Base-by-base conservation (phyloP, 2,888 invertebrate genomes). In the Eledone cirrhosa region DNA sequence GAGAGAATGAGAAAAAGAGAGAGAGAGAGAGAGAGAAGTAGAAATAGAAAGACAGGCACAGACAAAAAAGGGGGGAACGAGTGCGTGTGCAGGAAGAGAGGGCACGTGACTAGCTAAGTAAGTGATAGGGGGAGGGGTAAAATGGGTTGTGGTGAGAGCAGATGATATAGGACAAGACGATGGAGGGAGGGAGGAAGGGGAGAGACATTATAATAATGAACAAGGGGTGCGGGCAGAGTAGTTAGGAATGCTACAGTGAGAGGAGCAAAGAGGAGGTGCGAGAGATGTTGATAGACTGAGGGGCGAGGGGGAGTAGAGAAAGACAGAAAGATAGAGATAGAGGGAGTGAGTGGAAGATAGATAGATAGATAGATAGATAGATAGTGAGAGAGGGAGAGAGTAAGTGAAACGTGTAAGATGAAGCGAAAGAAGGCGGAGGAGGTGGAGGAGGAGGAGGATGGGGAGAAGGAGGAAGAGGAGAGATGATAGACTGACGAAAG, bases 261-360 rank as follows among this genome's bases (percentile, higher is more conserved):
- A 24, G 29, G 14, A 65, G 16, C 2, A 24, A 2, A 24, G 3
- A 24, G 24, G 19, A 19, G 29, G 1, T 3, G 1, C 1, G 1
- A 29, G 19, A 16, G 0, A 2, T 14, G 2, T 27, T 11, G 16
- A 65, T 13, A 24, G 0, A 1, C 1, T 8, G 65, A 59, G 41
- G 65, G 69, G 77, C 78, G 77, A 81, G 75, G 77, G 74, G 74
- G 78, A 80, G 77, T 78, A 16, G n/a, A 14, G 27, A 81, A 79
- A 65, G 77, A 79, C 77, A 77, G 77, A 77, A 78, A 76, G 48
- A 24, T 53, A 48, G 41, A 78, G 67, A 29, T 59, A 63, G 33
- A 48, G 65, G 78, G 77, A 65, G 77, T 75, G 78, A 78, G 77
- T 78, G 77, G 78, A 78, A 72, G 77, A 79, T 69, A 29, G 31